Evolutionary conservation across 2,888 invertebrate species (phyloP).

Genomic region (Tiliacea citrago): DNA sequence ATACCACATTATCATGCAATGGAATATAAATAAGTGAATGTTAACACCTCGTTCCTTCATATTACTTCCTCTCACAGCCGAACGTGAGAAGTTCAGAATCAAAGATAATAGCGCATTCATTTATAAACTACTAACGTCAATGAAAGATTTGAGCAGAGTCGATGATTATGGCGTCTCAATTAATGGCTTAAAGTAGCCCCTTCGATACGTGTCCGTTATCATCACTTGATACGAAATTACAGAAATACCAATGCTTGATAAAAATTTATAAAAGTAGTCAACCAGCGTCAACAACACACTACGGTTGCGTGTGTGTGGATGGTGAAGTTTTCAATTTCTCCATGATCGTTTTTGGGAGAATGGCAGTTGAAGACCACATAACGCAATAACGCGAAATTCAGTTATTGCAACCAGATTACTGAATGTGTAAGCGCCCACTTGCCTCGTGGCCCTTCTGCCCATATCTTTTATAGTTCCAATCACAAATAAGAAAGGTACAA

Average conservation of each 20-base stretch:
- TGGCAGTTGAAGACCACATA: background rate
- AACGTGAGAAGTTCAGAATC: slow-evolving; percentile 17
- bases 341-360: background rate
- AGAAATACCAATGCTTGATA: slow-evolving; percentile 12
- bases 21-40: too few species aligned
- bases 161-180: slow-evolving; percentile 32
- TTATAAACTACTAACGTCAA: slow-evolving; percentile 26
- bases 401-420: background rate
- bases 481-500: slow-evolving; percentile 46
- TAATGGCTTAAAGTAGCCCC: slow-evolving; percentile 29
- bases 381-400: background rate
- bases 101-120: slow-evolving; percentile 27
- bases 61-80: slow-evolving; percentile 10
- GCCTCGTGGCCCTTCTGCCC: slow-evolving; percentile 39
- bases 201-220: slow-evolving; percentile 2
- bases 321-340: background rate
- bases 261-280: background rate
- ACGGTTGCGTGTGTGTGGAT: background rate
- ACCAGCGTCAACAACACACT: background rate
- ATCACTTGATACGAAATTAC: slow-evolving; percentile 7
- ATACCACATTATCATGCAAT: too few species aligned
- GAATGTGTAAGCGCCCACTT: background rate
- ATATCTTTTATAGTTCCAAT: slow-evolving; percentile 12
- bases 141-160: slow-evolving; percentile 20
- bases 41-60: slow-evolving; percentile 5